phyloP scores from a whole-genome alignment of 2,113 vertebrate genomes.

The Pseudorectes ferrugineus region DNA sequence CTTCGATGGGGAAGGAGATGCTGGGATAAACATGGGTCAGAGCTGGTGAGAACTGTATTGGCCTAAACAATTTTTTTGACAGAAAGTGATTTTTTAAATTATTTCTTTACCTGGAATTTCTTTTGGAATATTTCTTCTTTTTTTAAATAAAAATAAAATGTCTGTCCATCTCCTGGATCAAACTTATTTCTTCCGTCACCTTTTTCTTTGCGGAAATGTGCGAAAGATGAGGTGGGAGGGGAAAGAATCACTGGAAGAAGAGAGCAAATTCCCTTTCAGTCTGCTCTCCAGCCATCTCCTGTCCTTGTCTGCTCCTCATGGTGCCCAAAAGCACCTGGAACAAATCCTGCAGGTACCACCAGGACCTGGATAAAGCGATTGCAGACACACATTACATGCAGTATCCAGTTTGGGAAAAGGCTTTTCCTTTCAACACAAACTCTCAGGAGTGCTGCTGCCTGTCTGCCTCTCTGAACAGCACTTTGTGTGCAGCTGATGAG shows the following conservation, averaged over 20 bases:
- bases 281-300: accelerated
- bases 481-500: background rate
- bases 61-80: background rate
- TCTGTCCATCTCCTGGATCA: background rate
- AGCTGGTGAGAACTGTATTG: background rate
- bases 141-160: background rate
- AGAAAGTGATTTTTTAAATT: background rate
- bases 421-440: background rate
- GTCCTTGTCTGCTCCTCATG: accelerated
- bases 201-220: background rate
- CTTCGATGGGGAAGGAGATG: background rate
- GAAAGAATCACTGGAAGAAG: background rate
- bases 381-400: background rate
- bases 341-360: background rate
- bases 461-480: background rate
- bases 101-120: background rate
- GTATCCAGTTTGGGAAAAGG: background rate
- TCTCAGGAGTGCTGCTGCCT: background rate
- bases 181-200: background rate
- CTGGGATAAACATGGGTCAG: background rate
- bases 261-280: background rate
- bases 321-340: accelerated
- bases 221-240: background rate
- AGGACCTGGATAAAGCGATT: accelerated
- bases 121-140: background rate